Evolutionary conservation across 2,888 invertebrate genomes (phyloP).

Genomic region (Pachliopta kotzebuea): DNA sequence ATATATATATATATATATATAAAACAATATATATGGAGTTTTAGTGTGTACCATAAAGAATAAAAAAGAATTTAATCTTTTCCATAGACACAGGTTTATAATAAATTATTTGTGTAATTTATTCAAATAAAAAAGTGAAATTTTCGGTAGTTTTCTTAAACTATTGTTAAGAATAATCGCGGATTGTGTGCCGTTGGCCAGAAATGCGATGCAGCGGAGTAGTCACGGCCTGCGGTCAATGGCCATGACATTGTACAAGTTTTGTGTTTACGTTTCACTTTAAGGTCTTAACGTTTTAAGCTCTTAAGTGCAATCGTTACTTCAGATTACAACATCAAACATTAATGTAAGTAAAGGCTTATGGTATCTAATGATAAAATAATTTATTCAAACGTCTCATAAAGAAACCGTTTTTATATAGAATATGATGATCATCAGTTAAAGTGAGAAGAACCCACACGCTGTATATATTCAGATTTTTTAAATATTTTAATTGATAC

Average conservation of each 20-base stretch:
- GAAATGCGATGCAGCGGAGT: slow-evolving; percentile 16
- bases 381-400: neutral
- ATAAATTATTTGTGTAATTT: neutral
- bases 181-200: neutral
- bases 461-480: too few relatives aligned
- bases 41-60: too few relatives aligned
- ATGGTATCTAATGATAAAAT: neutral
- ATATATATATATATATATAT: too few relatives aligned
- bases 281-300: slow-evolving; percentile 35
- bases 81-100: too few relatives aligned
- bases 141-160: neutral
- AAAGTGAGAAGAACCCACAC: too few relatives aligned
- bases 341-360: neutral
- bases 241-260: slow-evolving; percentile 69
- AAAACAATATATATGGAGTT: too few relatives aligned
- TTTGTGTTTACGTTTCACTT: slow-evolving; percentile 53
- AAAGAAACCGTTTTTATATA: neutral
- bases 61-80: too few relatives aligned
- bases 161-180: neutral
- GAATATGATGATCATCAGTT: neutral
- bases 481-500: too few relatives aligned
- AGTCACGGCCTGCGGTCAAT: slow-evolving; percentile 53
- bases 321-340: neutral
- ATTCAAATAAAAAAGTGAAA: neutral
- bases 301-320: slow-evolving; percentile 3